A percentile compares a stretch with the other conserved stretches of the same genome.
Conservation (phyloP, 1,140 invertebrate genomes). For the Listronotus oregonensis region DNA sequence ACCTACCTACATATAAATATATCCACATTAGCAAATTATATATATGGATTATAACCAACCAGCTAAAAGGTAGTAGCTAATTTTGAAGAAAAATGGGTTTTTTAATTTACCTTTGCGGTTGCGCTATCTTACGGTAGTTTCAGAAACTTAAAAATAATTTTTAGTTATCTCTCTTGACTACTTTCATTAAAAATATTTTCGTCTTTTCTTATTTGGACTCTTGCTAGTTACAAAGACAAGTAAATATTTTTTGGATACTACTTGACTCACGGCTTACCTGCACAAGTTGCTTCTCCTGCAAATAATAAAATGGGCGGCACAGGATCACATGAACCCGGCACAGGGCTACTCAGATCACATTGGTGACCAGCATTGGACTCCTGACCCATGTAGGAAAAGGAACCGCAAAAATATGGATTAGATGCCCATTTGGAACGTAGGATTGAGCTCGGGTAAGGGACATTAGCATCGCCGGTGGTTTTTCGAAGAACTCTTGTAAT, state of each 20-base stretch:
- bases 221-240: too few species aligned
- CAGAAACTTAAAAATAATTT: too few species aligned
- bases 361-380: constrained; percentile 69
- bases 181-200: too few species aligned
- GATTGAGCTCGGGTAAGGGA: constrained; percentile 71
- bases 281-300: constrained; percentile 89
- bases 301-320: constrained; percentile 73
- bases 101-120: too few species aligned
- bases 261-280: constrained; percentile 47
- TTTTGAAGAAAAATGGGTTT: too few species aligned
- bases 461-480: constrained; percentile 69
- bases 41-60: too few species aligned
- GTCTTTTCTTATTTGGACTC: too few species aligned
- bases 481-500: constrained; percentile 62
- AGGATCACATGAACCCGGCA: constrained; percentile 65
- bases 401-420: constrained; percentile 72
- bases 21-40: too few species aligned
- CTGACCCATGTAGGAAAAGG: constrained; percentile 72
- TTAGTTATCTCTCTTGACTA: too few species aligned
- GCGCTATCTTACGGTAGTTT: too few species aligned
- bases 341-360: constrained; percentile 68
- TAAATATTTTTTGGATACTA: background rate
- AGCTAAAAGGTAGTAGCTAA: too few species aligned
- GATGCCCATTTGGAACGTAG: constrained; percentile 71
- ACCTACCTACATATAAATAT: too few species aligned